Evolutionary conservation across 2,113 vertebrate species (phyloP), one percentile per base, ranked within the genome.

Genomic region (Leptosomus discolor): DNA sequence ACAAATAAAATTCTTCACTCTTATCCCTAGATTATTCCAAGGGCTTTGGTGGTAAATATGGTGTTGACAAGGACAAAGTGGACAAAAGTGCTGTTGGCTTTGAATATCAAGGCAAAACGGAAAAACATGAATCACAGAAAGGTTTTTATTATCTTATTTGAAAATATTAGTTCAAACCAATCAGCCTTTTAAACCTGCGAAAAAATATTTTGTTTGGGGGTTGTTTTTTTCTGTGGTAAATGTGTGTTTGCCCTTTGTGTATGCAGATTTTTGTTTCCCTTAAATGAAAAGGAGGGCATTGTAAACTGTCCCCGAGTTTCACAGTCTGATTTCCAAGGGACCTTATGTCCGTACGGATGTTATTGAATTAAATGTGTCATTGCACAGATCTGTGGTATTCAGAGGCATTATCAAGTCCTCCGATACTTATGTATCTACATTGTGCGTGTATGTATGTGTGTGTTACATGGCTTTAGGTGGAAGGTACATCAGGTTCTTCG

Each of bases 91-190:
- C 99, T 0, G 95, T 99, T 36, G 99, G 99, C 97, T 99, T 99
- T 94, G 99, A 99, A 83, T 99, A 99, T 97, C 99, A 99, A 97
- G 98, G 98, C 93, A 99, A 99, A 97, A 99, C 98, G 0, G 99
- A 99, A 96, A 99, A 99, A 95, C 99, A 99, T 19, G 99, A 99
- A 88, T 99, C 99, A 4, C 99, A 99, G 98, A 99, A 98, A 99
- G 99, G 99, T 99, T 97, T 88, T 97, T 95, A 85, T 94, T 70
- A 12, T 89, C 71, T 92, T 96, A 83, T 94, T 94, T 91, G 76
- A 70, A 92, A 81, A 71, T 97, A 70, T 13, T 46, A 32, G 12
- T 80, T 84, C 30, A 39, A 84, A 74, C 68, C 71, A 64, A 51
- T 74, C 56, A 88, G 6, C 74, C 56, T 85, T 64, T 76, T 51